Conservation (phyloP, 2,888 invertebrate genomes). For the Drosophila macrothrix region DNA sequence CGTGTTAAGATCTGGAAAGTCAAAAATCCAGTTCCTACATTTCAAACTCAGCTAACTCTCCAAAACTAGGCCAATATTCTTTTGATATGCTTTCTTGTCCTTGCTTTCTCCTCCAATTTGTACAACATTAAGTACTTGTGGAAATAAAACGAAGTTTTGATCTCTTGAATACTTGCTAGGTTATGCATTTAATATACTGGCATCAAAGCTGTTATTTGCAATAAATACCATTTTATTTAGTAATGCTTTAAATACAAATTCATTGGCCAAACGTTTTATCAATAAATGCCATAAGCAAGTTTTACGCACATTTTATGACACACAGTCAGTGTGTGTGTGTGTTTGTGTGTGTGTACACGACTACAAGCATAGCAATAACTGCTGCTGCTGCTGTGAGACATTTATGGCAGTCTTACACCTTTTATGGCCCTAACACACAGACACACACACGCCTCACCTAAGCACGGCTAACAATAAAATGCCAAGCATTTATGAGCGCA, state of each 20-base stretch:
- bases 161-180: background rate
- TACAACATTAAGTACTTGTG: background rate
- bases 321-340: background rate
- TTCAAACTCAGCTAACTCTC: background rate
- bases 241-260: conserved; percentile 69
- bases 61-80: background rate
- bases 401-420: conserved; percentile 74
- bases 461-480: conserved; percentile 72
- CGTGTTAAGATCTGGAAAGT: no score
- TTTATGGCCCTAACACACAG: conserved; percentile 57
- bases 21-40: rapidly evolving
- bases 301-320: conserved; percentile 79
- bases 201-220: conserved; percentile 25
- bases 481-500: conserved; percentile 73
- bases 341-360: background rate
- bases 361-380: conserved; percentile 27
- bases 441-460: conserved; percentile 22
- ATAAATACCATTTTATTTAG: conserved; percentile 52
- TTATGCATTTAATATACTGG: conserved; percentile 11
- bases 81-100: background rate
- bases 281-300: conserved; percentile 78
- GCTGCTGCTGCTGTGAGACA: conserved; percentile 48
- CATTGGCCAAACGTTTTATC: conserved; percentile 77
- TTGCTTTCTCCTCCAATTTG: background rate
- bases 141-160: background rate